Percentiles rank a stretch among this genome's conserved stretches.
phyloP scores from a whole-genome alignment of 2,113 vertebrate genomes.

The Vulpes vulpes region DNA sequence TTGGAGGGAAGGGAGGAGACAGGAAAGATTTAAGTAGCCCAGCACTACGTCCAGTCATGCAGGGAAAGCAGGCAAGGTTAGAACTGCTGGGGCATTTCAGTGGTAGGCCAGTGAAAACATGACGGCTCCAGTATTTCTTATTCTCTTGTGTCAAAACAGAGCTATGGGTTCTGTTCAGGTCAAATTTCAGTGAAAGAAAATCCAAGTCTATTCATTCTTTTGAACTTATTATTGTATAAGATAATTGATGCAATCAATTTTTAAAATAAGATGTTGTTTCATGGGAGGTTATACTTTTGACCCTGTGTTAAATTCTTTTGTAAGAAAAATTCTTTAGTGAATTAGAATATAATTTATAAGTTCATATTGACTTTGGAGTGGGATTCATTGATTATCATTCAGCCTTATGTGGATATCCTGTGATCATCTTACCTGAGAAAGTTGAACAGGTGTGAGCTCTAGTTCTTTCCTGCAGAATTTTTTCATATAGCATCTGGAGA shows the following conservation, averaged over 20 bases:
- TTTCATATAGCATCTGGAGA: neutral
- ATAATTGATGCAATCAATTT: neutral
- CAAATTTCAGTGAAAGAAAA: neutral
- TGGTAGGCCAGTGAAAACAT: neutral
- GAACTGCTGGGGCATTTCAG: neutral
- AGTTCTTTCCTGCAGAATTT: neutral
- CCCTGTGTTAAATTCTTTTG: slow-evolving; percentile 12
- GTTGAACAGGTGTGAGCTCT: neutral
- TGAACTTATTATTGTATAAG: neutral
- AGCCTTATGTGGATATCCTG: neutral
- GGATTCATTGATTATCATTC: neutral
- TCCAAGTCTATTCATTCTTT: neutral
- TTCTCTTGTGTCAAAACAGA: neutral
- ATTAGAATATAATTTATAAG: slow-evolving; percentile 26
- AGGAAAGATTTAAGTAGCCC: neutral
- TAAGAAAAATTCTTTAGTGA: slow-evolving; percentile 22
- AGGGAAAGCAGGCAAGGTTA: neutral
- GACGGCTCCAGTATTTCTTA: neutral
- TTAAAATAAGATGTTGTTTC: slow-evolving; percentile 28
- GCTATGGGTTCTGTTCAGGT: neutral
- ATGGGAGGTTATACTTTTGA: slow-evolving; percentile 34
- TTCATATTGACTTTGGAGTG: neutral
- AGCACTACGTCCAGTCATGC: no score
- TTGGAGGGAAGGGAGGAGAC: neutral
- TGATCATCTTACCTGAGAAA: neutral